Percentiles rank a stretch among this genome's conserved stretches.
Conservation (phyloP, 2,113 vertebrate genomes). For the Pleuronectes platessa region DNA sequence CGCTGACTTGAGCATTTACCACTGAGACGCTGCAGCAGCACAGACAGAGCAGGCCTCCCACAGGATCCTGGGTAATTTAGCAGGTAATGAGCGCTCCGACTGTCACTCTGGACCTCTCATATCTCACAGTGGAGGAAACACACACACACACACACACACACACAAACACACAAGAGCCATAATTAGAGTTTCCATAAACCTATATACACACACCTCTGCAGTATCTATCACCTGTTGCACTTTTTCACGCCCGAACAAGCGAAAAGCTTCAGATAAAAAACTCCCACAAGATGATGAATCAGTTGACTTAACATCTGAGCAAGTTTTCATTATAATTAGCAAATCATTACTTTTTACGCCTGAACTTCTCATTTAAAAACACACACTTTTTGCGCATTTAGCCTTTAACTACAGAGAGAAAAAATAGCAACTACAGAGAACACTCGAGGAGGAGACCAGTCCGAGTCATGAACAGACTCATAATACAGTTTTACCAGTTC, state of each 20-base stretch:
- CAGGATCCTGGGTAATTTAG: slow-evolving; percentile 59
- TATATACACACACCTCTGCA: slow-evolving; percentile 14
- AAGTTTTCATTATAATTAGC: slow-evolving; percentile 18
- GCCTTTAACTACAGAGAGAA: neutral
- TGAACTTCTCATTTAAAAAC: neutral
- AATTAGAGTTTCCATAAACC: slow-evolving; percentile 13
- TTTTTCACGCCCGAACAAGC: slow-evolving; percentile 4
- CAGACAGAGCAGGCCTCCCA: slow-evolving; percentile 37
- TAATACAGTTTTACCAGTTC: too few relatives aligned
- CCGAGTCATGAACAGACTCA: too few relatives aligned
- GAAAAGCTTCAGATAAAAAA: neutral
- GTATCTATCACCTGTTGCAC: slow-evolving; percentile 24
- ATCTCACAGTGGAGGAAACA: slow-evolving; percentile 15
- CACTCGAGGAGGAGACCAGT: neutral
- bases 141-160: neutral
- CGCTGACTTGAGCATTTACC: slow-evolving; percentile 3
- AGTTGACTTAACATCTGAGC: neutral
- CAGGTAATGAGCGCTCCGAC: slow-evolving; percentile 53
- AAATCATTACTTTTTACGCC: neutral
- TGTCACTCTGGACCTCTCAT: slow-evolving; percentile 24
- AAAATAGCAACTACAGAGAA: neutral
- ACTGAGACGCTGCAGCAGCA: slow-evolving; percentile 10
- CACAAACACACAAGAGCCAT: neutral
- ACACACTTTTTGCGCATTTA: neutral
- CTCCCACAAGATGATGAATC: slow-evolving; percentile 1